phyloP scores from a whole-genome alignment of 2,113 vertebrate species.

The Leucosticte australis region DNA sequence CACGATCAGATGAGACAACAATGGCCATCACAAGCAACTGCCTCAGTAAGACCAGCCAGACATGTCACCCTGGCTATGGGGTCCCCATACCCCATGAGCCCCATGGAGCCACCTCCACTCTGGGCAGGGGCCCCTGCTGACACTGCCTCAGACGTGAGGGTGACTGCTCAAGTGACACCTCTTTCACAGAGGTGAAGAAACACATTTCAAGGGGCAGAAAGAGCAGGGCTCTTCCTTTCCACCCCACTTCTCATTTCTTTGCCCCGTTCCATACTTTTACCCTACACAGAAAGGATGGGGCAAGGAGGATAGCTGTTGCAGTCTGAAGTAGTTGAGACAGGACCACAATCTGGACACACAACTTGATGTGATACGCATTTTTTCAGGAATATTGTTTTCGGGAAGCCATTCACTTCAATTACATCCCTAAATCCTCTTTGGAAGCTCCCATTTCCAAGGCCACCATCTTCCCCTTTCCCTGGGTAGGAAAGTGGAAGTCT shows the following conservation, averaged over 20 bases:
- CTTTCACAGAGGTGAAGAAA: background rate
- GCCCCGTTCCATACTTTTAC: background rate
- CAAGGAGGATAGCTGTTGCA: accelerated
- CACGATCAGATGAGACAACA: background rate
- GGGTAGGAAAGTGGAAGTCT: background rate
- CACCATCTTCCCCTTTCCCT: background rate
- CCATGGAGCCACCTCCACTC: background rate
- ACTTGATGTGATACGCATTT: background rate
- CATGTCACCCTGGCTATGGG: background rate
- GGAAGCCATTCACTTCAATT: background rate
- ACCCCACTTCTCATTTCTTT: background rate
- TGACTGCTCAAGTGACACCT: background rate
- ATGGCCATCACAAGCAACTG: accelerated
- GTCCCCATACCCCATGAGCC: background rate
- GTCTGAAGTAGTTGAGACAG: background rate
- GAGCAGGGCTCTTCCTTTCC: background rate
- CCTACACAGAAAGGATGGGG: background rate
- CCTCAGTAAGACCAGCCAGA: background rate
- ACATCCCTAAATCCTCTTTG: background rate
- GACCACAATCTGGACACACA: background rate
- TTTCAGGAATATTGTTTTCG: background rate
- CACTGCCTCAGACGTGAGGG: accelerated
- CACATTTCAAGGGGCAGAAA: background rate
- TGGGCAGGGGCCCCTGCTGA: background rate
- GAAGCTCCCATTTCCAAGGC: background rate